Base-by-base conservation (phyloP, 1,140 invertebrate species). In the Armadillidium nasatum region DNA sequence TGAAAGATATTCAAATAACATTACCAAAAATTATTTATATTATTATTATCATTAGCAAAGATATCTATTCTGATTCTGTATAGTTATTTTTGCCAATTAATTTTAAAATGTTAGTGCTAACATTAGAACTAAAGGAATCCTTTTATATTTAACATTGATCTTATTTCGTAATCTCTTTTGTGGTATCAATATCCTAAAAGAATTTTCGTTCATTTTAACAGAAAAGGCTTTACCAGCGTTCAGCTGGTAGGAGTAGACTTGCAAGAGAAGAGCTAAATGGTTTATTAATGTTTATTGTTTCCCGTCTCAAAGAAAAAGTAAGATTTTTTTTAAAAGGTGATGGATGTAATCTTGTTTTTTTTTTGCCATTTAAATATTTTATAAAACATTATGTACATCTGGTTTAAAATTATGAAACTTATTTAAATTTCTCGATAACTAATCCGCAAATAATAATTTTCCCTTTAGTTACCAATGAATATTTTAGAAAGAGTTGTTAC, bases 211-310 rank as follows among this genome's bases (percentile, higher is more conserved):
- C 13, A 72, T 60, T 21, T 66, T 72, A 68, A 13, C 79, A 81
- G 79, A 81, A 81, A 76, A 66, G 79, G 21, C 70, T 81, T 54
- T 76, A 77, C 68, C 75, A 60, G 2, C 1, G 78, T 44, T 50
- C 74, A 69, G 78, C 76, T 45, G 50, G 75, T 4, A 81, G 75
- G 69, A 81, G 74, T 72, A 75, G 79, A 22, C 76, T 77, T 33
- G 76, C 45, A 71, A 77, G 76, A 77, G 77, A 81, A 71, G 78
- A 79, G 54, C 69, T 81, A 4, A 81, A 81, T 70, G 78, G 70
- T 43, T 74, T 81, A 13, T 70, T 81, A 73, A 76, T 74, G 33
- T 81, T 76, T 73, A 81, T 78, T 33, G 76, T 81, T n/a, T 70
- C 66, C 9, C 50, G 78, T 50, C 76, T 81, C 21, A 80, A 78